Conservation (phyloP, 2,113 vertebrate genomes). For the Salvelinus namaycush region DNA sequence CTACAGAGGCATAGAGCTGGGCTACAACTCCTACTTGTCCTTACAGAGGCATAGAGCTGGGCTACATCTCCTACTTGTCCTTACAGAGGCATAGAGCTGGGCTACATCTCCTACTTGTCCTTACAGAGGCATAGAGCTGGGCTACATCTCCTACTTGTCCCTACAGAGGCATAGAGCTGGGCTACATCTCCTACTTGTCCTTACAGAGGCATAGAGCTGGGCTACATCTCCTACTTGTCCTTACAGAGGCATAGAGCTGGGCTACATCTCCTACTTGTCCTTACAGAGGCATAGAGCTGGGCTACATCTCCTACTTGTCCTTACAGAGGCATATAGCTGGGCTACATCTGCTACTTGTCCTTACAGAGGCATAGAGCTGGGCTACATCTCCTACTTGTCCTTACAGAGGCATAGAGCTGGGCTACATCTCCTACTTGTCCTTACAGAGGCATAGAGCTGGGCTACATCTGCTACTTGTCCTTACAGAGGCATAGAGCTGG, state of each 20-base stretch:
- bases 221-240: background rate
- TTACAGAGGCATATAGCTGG: constrained; percentile 22
- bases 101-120: background rate
- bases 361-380: constrained; percentile 21
- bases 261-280: background rate
- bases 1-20: constrained; percentile 21
- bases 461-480: background rate
- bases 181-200: background rate
- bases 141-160: background rate
- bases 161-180: constrained; percentile 21
- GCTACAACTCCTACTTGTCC: background rate
- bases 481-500: constrained; percentile 21
- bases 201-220: constrained; percentile 22
- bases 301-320: background rate
- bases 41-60: constrained; percentile 22
- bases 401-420: constrained; percentile 21
- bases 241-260: constrained; percentile 21
- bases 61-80: background rate
- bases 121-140: constrained; percentile 20
- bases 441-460: constrained; percentile 21
- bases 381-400: background rate
- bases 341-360: background rate
- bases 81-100: constrained; percentile 20
- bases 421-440: background rate
- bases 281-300: constrained; percentile 21